These are phyloP conservation scores for Atherix ibis DNA, from an alignment of 2,888 invertebrate species.

Conservation along the genomic window DNA sequence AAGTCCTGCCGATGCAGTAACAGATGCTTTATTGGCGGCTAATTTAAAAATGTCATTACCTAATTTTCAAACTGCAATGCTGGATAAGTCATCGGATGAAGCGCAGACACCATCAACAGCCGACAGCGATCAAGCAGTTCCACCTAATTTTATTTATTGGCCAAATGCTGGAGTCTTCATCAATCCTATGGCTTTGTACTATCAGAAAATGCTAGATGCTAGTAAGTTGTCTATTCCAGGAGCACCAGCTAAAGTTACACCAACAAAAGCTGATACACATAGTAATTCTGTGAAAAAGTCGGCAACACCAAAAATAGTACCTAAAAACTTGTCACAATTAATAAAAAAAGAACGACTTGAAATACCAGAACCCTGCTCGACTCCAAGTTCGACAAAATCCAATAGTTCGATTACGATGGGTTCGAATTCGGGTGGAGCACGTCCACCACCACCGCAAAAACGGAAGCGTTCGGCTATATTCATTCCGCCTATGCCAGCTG, in stretches of 20 bases:
- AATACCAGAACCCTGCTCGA: conserved; percentile 17
- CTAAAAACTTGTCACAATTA: conserved; percentile 8
- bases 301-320: conserved; percentile 15
- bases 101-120: conserved; percentile 27
- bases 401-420: conserved; percentile 36
- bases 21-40: conserved; percentile 17
- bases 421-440: conserved; percentile 26
- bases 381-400: conserved; percentile 30
- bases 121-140: conserved; percentile 27
- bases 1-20: conserved; percentile 14
- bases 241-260: conserved; percentile 22
- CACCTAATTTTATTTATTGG: conserved; percentile 49
- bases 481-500: conserved; percentile 65
- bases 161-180: conserved; percentile 53
- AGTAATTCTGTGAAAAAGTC: conserved; percentile 27
- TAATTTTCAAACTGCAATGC: conserved; percentile 28
- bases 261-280: conserved; percentile 26
- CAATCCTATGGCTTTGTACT: conserved; percentile 62
- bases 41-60: conserved; percentile 35
- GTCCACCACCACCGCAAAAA: conserved; percentile 38
- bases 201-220: conserved; percentile 52
- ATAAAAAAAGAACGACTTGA: conserved; percentile 12
- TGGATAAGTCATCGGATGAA: conserved; percentile 32
- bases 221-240: conserved; percentile 19
- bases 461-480: conserved; percentile 70